These are phyloP conservation scores for Turritopsis rubra DNA, from an alignment of 30 jellyfish, hydroid and myxozoan genomes.

Conservation along the genomic window DNA sequence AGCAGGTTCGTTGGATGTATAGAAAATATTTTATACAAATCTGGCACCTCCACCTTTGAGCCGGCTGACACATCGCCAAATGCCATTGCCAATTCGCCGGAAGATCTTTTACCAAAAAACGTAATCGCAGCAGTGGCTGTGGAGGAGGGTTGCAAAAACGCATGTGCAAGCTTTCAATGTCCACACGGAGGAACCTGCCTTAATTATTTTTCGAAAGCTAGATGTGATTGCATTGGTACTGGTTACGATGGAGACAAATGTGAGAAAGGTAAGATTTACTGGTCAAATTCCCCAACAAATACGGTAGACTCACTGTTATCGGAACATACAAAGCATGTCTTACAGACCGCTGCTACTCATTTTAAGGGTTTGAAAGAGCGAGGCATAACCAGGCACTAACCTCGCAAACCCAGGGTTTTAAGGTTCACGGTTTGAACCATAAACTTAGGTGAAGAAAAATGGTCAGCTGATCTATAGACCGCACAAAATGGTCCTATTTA, in stretches of 20 bases:
- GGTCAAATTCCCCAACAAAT: not conserved
- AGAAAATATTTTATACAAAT: conserved; percentile 36
- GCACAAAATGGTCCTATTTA: too few species aligned
- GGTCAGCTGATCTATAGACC: too few species aligned
- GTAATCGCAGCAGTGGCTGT: conserved; percentile 15
- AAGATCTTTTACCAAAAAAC: not conserved
- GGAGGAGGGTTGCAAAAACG: conserved; percentile 45
- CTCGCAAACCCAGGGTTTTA: too few species aligned
- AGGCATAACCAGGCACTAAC: too few species aligned
- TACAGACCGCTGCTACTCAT: too few species aligned
- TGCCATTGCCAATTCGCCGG: too few species aligned
- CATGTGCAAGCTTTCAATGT: conserved; percentile 40
- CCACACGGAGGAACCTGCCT: conserved; percentile 48
- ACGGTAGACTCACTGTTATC: too few species aligned
- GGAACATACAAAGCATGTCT: too few species aligned
- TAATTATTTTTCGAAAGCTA: conserved; percentile 33
- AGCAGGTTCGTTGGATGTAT: conserved; percentile 78
- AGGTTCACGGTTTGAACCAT: too few species aligned
- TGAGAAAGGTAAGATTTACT: conserved; percentile 33
- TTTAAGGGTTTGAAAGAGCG: too few species aligned
- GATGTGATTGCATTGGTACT: conserved; percentile 78
- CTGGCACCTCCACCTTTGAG: conserved; percentile 4
- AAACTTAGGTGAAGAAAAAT: too few species aligned
- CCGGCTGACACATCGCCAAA: not conserved
- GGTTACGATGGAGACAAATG: conserved; percentile 60